Percentiles rank a stretch among this genome's conserved stretches.
These are phyloP conservation scores for Bathynomus jamesi DNA, from an alignment of 1,140 invertebrate genomes.

Conservation along the genomic window DNA sequence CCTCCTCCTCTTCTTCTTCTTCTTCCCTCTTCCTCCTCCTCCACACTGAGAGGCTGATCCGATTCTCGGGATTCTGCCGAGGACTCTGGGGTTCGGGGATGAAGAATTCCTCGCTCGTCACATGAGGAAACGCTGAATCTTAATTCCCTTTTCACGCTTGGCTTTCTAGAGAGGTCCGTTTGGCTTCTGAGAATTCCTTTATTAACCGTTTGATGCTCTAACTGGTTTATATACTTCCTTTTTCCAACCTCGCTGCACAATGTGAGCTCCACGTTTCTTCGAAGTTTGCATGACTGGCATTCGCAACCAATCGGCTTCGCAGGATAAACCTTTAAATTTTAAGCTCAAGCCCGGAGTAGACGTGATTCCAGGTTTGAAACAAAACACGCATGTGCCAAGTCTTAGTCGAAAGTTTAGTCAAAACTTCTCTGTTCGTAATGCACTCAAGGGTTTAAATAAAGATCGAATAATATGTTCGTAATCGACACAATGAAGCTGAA, in stretches of 20 bases:
- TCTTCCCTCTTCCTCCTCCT: too few relatives aligned
- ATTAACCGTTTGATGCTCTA: constrained; percentile 10
- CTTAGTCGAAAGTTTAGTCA: constrained; percentile 3
- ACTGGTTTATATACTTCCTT: neutral
- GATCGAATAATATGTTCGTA: constrained; percentile 22
- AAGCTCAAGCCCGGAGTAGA: constrained; percentile 33
- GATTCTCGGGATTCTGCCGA: too few relatives aligned
- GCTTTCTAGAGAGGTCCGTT: constrained; percentile 20
- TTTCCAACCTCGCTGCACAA: neutral
- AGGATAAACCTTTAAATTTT: constrained; percentile 15
- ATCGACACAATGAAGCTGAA: constrained; percentile 21
- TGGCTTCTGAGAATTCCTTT: constrained; percentile 33
- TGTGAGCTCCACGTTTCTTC: constrained; percentile 25
- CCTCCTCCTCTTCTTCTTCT: too few relatives aligned
- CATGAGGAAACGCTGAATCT: constrained; percentile 34
- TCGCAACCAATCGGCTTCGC: constrained; percentile 4
- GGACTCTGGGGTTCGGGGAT: constrained; percentile 31
- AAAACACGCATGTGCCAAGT: constrained; percentile 1
- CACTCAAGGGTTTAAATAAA: constrained; percentile 18
- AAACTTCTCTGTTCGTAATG: neutral
- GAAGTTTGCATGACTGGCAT: constrained; percentile 22
- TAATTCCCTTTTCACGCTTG: constrained; percentile 31
- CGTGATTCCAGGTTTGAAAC: constrained; percentile 17
- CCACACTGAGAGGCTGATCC: too few relatives aligned
- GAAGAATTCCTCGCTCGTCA: constrained; percentile 33